These are phyloP conservation scores for Pterostichus madidus DNA, from an alignment of 2,888 invertebrate genomes.

Conservation along the genomic window DNA sequence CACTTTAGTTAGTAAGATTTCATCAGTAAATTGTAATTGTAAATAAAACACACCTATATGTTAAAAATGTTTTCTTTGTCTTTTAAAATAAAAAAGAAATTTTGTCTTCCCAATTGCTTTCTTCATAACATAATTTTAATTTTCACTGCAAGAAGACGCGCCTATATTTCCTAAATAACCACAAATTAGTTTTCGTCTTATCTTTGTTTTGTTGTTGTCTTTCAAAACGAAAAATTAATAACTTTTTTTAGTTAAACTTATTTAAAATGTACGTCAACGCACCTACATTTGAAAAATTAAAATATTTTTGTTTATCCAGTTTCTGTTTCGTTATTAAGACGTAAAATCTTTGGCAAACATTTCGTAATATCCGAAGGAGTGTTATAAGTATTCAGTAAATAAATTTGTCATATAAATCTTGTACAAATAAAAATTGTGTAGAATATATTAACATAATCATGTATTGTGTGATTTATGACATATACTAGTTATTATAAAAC, in stretches of 20 bases:
- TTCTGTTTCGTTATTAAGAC: constrained; percentile 21
- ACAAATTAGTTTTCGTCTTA: background rate
- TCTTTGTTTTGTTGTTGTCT: background rate
- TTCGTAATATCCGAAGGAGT: constrained; percentile 37
- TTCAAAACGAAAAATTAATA: no score
- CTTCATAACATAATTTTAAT: background rate
- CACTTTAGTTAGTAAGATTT: background rate
- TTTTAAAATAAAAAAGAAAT: background rate
- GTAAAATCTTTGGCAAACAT: constrained; percentile 18
- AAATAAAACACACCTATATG: background rate
- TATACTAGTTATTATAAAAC: background rate
- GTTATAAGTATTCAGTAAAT: constrained; percentile 44
- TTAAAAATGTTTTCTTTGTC: background rate
- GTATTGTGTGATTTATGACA: constrained; percentile 5
- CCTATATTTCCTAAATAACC: background rate
- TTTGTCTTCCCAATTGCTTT: background rate
- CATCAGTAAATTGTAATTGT: background rate
- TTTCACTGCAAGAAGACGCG: background rate
- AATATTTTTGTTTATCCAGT: constrained; percentile 2
- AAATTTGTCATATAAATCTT: constrained; percentile 24
- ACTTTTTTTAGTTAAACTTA: no score
- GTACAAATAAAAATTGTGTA: constrained; percentile 29
- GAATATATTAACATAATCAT: constrained; percentile 29
- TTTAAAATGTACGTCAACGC: background rate
- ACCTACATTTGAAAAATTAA: background rate